Evolutionary conservation across 1,140 invertebrate genomes (phyloP).

Genomic region (Brachionus manjavacas): DNA sequence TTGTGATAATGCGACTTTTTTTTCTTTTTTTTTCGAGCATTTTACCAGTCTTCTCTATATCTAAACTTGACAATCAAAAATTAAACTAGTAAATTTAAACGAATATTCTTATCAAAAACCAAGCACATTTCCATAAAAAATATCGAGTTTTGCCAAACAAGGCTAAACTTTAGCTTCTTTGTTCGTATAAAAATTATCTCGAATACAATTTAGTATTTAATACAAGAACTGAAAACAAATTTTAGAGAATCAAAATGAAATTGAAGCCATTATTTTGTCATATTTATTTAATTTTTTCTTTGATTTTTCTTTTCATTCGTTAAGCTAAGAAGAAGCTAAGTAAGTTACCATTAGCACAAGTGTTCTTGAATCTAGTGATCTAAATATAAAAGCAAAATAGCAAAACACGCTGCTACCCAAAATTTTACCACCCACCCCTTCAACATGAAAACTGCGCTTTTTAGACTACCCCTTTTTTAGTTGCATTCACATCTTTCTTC

Average conservation of each 20-base stretch:
- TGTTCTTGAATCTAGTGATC: slow-evolving; percentile 10
- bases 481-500: neutral
- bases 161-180: too few relatives aligned
- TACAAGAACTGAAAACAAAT: neutral
- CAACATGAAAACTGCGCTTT: neutral
- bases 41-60: neutral
- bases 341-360: neutral
- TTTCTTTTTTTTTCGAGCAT: neutral
- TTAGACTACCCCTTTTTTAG: slow-evolving; percentile 9
- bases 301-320: neutral
- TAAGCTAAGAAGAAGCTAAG: neutral
- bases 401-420: slow-evolving; percentile 25
- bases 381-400: slow-evolving; percentile 6
- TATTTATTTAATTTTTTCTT: neutral
- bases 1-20: neutral
- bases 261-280: slow-evolving; percentile 34
- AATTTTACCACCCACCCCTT: slow-evolving; percentile 33
- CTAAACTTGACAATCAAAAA: neutral
- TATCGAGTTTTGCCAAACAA: too few relatives aligned
- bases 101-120: too few relatives aligned
- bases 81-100: neutral
- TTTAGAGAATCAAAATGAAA: neutral
- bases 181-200: too few relatives aligned
- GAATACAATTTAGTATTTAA: too few relatives aligned
- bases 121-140: too few relatives aligned